Evolutionary conservation across 2,888 invertebrate species (phyloP).

Genomic region (Volucella inflata): DNA sequence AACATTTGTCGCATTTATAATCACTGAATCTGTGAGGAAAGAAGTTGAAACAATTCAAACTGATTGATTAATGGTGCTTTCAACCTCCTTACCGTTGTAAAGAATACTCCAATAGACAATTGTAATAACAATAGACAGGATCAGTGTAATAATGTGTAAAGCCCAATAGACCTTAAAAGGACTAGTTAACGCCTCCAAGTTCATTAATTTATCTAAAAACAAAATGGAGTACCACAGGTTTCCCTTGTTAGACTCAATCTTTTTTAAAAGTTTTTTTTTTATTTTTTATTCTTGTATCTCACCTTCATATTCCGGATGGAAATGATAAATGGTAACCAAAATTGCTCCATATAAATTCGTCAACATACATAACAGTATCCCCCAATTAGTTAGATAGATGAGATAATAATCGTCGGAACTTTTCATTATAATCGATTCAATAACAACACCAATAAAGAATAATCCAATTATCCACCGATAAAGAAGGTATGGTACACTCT

Average conservation of each 20-base stretch:
- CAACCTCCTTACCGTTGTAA: constrained; percentile 78
- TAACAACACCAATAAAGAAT: constrained; percentile 81
- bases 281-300: constrained; percentile 39
- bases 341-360: constrained; percentile 81
- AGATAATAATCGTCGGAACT: constrained; percentile 79
- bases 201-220: constrained; percentile 80
- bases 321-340: constrained; percentile 82
- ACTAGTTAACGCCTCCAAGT: constrained; percentile 80
- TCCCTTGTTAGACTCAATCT: neutral
- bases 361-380: constrained; percentile 82
- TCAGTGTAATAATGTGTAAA: constrained; percentile 87
- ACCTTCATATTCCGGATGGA: constrained; percentile 83
- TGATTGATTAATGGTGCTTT: neutral
- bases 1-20: constrained; percentile 87
- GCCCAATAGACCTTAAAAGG: constrained; percentile 88
- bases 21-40: constrained; percentile 84
- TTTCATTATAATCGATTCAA: constrained; percentile 79
- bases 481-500: constrained; percentile 81
- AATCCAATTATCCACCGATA: constrained; percentile 82
- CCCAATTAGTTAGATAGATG: constrained; percentile 84
- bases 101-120: constrained; percentile 88
- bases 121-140: constrained; percentile 89
- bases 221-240: neutral
- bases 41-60: neutral
- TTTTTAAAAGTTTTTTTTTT: neutral